Evolutionary conservation across 2,888 invertebrate species (phyloP), one percentile per base, ranked within the genome.

Genomic region (Cephus runcator): DNA sequence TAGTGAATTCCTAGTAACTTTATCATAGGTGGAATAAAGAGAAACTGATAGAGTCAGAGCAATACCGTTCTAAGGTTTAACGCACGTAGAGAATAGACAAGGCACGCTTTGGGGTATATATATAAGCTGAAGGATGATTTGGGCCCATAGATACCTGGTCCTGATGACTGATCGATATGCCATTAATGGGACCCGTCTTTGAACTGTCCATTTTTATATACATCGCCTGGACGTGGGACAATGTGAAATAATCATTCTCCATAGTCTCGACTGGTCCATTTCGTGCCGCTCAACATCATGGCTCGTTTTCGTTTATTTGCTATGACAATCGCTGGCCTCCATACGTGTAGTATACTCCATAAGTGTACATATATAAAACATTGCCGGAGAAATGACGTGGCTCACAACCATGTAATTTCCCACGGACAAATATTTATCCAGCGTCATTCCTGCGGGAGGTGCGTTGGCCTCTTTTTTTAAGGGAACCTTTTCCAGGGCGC

Each of bases 381-480:
- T 40, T 40, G 40, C 40, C 40, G 15, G 40, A 6, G 40, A 15
- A 40, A 40, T 40, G 40, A 40, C 40, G 40, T 40, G 40, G 15
- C 40, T 15, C 69, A 9, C 30, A 33, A 11, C 31, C 69, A 15
- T 69, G 69, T 69, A 30, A 69, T 69, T 69, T 69, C 69, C 40
- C 69, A 33, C 33, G 69, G 69, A 69, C 69, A 69, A 69, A 69
- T 69, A 69, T 69, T 69, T 69, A 30, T 30, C 30, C 69, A 31
- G 31, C 69, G 69, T 69, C 69, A 33, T 69, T 69, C 69, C 69
- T 69, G 30, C 33, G 69, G 69, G 69, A 30, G 69, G 40, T 15
- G 40, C 40, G n/a, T 73, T 35, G 12, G 73, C 12, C 73, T 73
- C 73, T 73, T 69, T 69, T 36, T 69, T 69, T 73, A 15, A 40